A percentile compares a stretch with the other conserved stretches of the same genome.
phyloP scores from a whole-genome alignment of 2,113 vertebrate species.

The Propithecus coquereli region DNA sequence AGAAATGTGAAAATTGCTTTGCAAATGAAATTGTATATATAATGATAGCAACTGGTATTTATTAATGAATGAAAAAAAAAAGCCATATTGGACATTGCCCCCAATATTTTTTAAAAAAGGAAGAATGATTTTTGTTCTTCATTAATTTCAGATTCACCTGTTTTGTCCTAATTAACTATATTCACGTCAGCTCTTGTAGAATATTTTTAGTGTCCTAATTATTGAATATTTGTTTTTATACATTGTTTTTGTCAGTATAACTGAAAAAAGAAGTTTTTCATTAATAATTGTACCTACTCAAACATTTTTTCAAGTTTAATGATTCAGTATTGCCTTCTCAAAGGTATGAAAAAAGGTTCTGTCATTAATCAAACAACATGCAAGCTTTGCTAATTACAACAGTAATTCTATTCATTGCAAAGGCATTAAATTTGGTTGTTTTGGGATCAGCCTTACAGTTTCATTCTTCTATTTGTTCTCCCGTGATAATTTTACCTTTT shows the following conservation, averaged over 20 bases:
- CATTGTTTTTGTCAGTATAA: neutral
- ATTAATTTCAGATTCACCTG: neutral
- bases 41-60: neutral
- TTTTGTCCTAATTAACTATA: neutral
- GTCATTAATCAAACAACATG: conserved; percentile 28
- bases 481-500: conserved; percentile 68
- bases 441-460: conserved; percentile 62
- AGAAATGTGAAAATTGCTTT: neutral
- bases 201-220: neutral
- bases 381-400: conserved; percentile 39
- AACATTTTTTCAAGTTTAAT: conserved; percentile 14
- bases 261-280: neutral
- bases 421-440: conserved; percentile 58
- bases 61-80: neutral
- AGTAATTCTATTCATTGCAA: conserved; percentile 30
- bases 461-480: conserved; percentile 63
- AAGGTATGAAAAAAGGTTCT: neutral
- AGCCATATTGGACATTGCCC: neutral
- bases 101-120: neutral
- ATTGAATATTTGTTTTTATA: neutral
- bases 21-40: neutral
- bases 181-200: neutral
- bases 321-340: conserved; percentile 32
- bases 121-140: neutral
- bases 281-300: neutral